phyloP scores from a whole-genome alignment of 2,113 vertebrate species.

The Sorex araneus region DNA sequence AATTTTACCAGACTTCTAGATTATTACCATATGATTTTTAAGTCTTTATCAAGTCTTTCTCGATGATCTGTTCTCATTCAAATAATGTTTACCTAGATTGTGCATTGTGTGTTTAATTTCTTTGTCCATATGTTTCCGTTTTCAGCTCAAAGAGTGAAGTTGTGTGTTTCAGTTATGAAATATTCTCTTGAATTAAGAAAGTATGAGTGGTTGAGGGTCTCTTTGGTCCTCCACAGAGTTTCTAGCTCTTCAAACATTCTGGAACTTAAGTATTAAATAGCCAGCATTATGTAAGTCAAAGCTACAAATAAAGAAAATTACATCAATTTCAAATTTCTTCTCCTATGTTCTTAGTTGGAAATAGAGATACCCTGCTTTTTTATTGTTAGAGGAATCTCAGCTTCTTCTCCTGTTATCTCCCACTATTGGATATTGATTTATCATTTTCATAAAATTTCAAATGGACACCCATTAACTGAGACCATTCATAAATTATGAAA shows the following conservation, averaged over 20 bases:
- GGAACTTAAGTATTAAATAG: constrained; percentile 13
- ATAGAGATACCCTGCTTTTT: not conserved
- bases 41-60: not conserved
- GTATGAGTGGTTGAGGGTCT: not conserved
- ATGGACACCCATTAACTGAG: constrained; percentile 13
- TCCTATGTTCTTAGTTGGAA: not conserved
- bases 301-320: not conserved
- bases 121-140: constrained; percentile 14
- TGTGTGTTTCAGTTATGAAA: constrained; percentile 48
- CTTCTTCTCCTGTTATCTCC: constrained; percentile 6
- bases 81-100: not conserved
- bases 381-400: not conserved
- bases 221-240: not conserved
- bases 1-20: not conserved
- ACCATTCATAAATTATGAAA: constrained; percentile 65
- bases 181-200: constrained; percentile 12
- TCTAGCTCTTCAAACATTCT: not conserved
- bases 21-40: not conserved
- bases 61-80: not conserved
- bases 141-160: not conserved
- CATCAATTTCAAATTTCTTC: not conserved
- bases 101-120: not conserved
- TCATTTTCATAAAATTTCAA: constrained; percentile 72
- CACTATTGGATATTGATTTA: constrained; percentile 61
- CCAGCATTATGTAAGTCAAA: not conserved